These are phyloP conservation scores for Myrmecophaga tridactyla DNA, from an alignment of 2,113 vertebrate species.

Conservation along the genomic window DNA sequence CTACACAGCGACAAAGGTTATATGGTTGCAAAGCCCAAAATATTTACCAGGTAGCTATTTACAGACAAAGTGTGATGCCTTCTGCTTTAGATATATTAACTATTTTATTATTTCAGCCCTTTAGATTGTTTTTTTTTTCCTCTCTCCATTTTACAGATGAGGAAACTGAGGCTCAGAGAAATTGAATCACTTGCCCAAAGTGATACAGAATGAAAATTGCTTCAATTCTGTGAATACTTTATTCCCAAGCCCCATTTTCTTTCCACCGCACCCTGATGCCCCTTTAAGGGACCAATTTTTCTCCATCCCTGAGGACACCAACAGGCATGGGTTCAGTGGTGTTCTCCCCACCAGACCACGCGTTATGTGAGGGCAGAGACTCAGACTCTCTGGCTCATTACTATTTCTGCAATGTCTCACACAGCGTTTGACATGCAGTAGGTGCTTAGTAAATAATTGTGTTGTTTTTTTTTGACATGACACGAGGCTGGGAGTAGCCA, in stretches of 20 bases:
- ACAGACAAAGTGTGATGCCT: neutral
- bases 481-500: rapidly evolving
- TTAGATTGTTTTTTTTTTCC: neutral
- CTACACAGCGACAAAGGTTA: neutral
- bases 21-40: neutral
- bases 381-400: rapidly evolving
- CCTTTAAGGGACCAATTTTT: rapidly evolving
- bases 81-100: neutral
- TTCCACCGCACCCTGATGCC: neutral
- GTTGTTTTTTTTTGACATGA: neutral
- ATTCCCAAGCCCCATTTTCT: neutral
- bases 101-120: neutral
- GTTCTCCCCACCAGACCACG: neutral
- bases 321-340: rapidly evolving
- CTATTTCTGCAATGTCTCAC: neutral
- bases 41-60: neutral
- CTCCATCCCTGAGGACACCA: neutral
- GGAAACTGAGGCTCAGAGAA: neutral
- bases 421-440: rapidly evolving
- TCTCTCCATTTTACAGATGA: neutral
- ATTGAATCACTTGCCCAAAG: neutral
- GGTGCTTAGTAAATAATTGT: neutral
- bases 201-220: neutral
- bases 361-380: neutral
- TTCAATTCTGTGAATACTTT: neutral